Evolutionary conservation across 37 sponge, comb jelly and placozoan species (phyloP).

Genomic region (Bolinopsis microptera): DNA sequence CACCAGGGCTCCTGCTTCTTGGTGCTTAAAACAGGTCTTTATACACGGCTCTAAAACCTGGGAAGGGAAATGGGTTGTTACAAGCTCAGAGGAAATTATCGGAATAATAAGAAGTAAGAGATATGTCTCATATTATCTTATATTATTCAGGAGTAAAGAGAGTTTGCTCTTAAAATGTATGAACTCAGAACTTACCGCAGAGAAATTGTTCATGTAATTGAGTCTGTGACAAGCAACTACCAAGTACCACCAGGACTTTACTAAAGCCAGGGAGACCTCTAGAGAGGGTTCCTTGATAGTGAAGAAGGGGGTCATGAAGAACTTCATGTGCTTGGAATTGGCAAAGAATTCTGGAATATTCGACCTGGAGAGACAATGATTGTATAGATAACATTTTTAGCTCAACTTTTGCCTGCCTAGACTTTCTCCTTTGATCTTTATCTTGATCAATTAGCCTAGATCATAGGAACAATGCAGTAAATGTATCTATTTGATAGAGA

Average conservation of each 20-base stretch:
- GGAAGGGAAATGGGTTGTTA: neutral
- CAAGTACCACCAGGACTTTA: constrained; percentile 8
- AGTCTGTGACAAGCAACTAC: constrained; percentile 22
- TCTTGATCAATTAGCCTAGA: too few species aligned
- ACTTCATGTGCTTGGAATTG: neutral
- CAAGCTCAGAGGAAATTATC: neutral
- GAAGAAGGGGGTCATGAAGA: constrained; percentile 48
- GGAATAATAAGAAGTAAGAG: neutral
- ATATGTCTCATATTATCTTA: too few species aligned
- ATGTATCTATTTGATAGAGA: too few species aligned
- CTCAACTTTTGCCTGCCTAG: too few species aligned
- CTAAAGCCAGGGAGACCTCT: neutral
- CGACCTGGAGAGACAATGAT: neutral
- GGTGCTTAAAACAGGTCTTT: constrained; percentile 4
- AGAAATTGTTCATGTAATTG: constrained; percentile 2
- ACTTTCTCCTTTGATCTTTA: too few species aligned
- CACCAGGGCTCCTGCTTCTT: neutral
- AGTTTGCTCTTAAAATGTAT: neutral
- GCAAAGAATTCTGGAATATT: neutral
- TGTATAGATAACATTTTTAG: too few species aligned
- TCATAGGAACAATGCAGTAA: too few species aligned
- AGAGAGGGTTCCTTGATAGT: neutral
- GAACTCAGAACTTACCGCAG: constrained; percentile 9
- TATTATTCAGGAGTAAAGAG: neutral
- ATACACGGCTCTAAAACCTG: constrained; percentile 42